Evolutionary conservation across 1,140 invertebrate genomes (phyloP), one percentile per base, ranked within the genome.

Genomic region (Eriosoma lanigerum): DNA sequence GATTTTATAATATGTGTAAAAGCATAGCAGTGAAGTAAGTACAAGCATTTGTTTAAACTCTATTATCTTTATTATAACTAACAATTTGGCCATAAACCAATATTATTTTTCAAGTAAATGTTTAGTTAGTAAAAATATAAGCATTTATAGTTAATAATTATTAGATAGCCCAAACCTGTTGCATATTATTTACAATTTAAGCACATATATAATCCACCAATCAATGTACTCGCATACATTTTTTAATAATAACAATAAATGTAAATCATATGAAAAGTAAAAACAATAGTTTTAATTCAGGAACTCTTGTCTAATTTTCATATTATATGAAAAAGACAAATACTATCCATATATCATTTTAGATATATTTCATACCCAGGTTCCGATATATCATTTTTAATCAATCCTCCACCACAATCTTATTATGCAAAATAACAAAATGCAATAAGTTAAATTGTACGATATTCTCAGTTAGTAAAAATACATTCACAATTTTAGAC

Each of bases 321-420:
- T 24, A 58, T 5, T 78, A 56, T 26, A 60, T 60, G 26, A 26
- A 21, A 76, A 32, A 46, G 15, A 46, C 12, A 19, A n/a, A 48
- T 44, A 60, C 3, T 29, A 72, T 29, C 2, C 3, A 38, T 38
- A 38, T n/a, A n/a, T n/a, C n/a, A n/a, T 52, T 12, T 72, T 72
- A 8, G 24, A 9, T n/a, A 44, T 76, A 38, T 26, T 75, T 38
- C 32, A 66, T 44, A 32, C 58, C 3, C 6, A 5, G 12, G n/a
- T 58, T 21, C 29, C 72, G 58, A 52, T 15, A 21, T 19, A 12
- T 75, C 5, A 1, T 60, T 26, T 56, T 78, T 58, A 46, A 72
- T n/a, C 62, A 29, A 58, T 60, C 75, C 54, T 78, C 75, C 75
- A 78, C 75, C 75, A 78, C 75, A 78, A 78, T 62, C 75, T 60